Base-by-base conservation (phyloP, 2,797 vertebrate species). In the Octomys mimax region DNA sequence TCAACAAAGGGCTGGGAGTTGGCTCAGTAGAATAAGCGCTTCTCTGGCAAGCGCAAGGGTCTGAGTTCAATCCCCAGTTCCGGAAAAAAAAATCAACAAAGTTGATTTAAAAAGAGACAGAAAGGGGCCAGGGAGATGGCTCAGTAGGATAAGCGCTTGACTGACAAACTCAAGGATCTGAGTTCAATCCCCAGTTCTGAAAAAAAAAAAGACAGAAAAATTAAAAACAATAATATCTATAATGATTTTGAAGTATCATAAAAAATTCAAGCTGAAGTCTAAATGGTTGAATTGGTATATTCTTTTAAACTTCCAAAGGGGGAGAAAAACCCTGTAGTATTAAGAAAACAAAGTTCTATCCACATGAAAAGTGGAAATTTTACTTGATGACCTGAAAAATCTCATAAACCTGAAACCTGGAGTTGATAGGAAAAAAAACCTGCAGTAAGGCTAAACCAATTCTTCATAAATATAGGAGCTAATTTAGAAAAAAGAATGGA, bases 291-390 rank as follows among this genome's bases (percentile, higher is more conserved):
- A 24, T 70, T 80, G 16, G 13, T 91, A 26, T 21, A 2, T 54
- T 54, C 19, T 52, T 93, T 93, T 42, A 85, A 59, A 80, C 21
- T 71, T 92, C 86, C 79, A 66, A 68, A 73, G 39, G 86, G 54
- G 87, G 62, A 91, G 88, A 88, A 91, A 88, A 39, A 33, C 70
- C 49, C 19, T 92, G 36, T 79, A 59, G 22, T 94, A 52, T 57
- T 73, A 22, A 24, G 71, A 80, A 80, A 80, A 52, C 9, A 81
- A 82, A 42, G 10, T 62, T 75, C 8, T 62, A 2, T 21, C 33
- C 18, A 21, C 46, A 46, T 6, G 81, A 86, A 92, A 79, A 54
- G 33, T 81, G n/a, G 8, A 36, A 89, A 73, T 7, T 77, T 73
- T 84, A 7, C 31, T 22, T 92, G n/a, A 21, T 92, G n/a, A 46